These are phyloP conservation scores for Dasypus novemcinctus DNA, from an alignment of 2,113 vertebrate genomes.

Conservation along the genomic window DNA sequence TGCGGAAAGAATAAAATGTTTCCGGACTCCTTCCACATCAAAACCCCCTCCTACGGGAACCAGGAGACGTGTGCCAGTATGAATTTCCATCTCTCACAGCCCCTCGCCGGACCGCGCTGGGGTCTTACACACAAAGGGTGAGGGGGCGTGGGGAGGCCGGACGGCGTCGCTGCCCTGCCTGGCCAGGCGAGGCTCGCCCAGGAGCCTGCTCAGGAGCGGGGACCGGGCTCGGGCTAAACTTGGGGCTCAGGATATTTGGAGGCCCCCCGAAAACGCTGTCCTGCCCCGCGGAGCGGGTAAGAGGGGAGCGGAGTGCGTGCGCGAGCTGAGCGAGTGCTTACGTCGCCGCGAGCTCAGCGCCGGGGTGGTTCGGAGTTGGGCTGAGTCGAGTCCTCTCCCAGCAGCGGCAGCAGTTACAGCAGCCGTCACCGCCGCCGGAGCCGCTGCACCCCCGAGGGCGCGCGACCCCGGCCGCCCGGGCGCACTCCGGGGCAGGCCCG, in stretches of 20 bases:
- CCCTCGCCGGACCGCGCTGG: rapidly evolving
- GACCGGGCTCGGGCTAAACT: background rate
- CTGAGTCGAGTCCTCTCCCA: slow-evolving; percentile 33
- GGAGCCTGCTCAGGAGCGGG: background rate
- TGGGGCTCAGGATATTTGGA: background rate
- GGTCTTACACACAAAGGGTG: slow-evolving; percentile 63
- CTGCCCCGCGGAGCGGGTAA: background rate
- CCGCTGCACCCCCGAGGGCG: background rate
- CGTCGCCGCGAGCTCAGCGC: slow-evolving; percentile 60
- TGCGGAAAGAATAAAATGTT: slow-evolving; percentile 8
- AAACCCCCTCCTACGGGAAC: background rate
- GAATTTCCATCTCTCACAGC: background rate
- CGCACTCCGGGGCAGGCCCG: background rate
- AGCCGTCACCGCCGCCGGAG: background rate
- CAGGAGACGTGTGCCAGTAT: background rate
- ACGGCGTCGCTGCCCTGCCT: background rate
- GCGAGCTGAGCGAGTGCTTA: slow-evolving; percentile 49
- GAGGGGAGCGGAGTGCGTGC: slow-evolving; percentile 53
- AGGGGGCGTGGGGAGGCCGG: background rate
- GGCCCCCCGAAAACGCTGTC: background rate
- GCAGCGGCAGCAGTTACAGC: slow-evolving; percentile 57
- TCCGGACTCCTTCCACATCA: background rate
- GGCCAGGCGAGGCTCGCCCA: background rate
- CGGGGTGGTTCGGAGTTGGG: slow-evolving; percentile 63
- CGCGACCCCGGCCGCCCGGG: background rate